Evolutionary conservation across 1,140 invertebrate genomes (phyloP).

Genomic region (Chymomyza costata): DNA sequence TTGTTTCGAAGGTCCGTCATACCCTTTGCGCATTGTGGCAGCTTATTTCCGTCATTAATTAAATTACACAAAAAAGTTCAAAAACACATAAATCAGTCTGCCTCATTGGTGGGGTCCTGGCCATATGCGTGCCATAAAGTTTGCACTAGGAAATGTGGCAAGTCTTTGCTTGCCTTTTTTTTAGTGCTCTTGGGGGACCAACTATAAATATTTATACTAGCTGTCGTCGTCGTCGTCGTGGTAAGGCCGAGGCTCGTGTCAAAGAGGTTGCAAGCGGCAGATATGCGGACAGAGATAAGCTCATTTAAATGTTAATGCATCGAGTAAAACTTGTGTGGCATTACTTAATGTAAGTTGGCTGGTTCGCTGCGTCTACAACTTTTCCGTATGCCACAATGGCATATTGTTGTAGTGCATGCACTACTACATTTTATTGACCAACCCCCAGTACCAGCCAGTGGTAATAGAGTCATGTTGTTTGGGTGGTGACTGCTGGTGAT

Average conservation of each 20-base stretch:
- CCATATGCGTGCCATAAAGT: constrained; percentile 15
- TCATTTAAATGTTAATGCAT: constrained; percentile 72
- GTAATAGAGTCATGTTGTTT: too few relatives aligned
- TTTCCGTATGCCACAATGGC: too few relatives aligned
- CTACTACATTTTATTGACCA: constrained; percentile 60
- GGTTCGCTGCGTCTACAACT: too few relatives aligned
- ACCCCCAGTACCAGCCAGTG: too few relatives aligned
- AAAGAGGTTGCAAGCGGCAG: too few relatives aligned
- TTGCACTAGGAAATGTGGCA: constrained; percentile 24
- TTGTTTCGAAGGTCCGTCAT: constrained; percentile 4
- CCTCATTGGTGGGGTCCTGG: constrained; percentile 30
- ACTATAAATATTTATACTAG: constrained; percentile 62
- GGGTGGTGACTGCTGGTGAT: constrained; percentile 6
- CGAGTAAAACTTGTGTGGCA: constrained; percentile 40
- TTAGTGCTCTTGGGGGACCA: constrained; percentile 56
- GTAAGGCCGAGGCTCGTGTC: constrained; percentile 3
- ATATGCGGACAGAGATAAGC: constrained; percentile 53
- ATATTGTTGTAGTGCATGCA: constrained; percentile 35
- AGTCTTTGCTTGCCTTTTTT: constrained; percentile 27
- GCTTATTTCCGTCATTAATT: constrained; percentile 64
- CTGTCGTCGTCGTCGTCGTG: not conserved
- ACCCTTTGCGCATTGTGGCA: constrained; percentile 19
- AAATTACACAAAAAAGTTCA: constrained; percentile 71
- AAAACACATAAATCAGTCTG: constrained; percentile 68
- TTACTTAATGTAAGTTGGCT: not conserved